Evolutionary conservation across 92 coral and sea anemone species (phyloP), one percentile per base, ranked within the genome.

Genomic region (Zoanthus gigantus): DNA sequence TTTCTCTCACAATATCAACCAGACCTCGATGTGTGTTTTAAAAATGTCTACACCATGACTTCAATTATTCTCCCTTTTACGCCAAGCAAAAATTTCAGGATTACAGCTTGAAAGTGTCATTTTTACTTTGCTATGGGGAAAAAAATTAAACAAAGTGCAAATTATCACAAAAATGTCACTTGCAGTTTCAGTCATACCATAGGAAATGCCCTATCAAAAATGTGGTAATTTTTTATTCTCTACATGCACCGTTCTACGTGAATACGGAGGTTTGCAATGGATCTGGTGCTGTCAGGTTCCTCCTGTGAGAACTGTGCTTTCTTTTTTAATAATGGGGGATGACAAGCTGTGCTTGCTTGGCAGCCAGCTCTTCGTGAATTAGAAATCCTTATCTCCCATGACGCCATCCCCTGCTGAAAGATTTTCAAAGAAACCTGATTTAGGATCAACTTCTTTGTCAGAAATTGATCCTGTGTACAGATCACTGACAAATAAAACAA

Each of bases 261-360:
- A 74, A 85, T 74, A 73, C 89, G 89, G 74, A 85, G 89, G 89
- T 85, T 74, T 54, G 89, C 89, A 85, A 74, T 75, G 46, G 61
- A 75, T 75, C 83, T 85, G 53, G 89, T 85, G 37, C 83, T 74
- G 74, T 84, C 3, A 84, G 72, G 81, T 84, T 72, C 88, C 81
- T 84, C 75, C 83, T 90, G 71, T 37, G 93, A 56, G 75, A 90
- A 90, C 82, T 90, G 93, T 18, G 58, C 82, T 75, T 91, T 91
- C 71, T 84, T 88, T 76, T 76, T 76, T 53, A 90, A 66, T 47
- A 86, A 82, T 66, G 88, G 93, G 23, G 93, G 93, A 86, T 86
- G 46, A 73, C n/a, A n/a, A n/a, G n/a, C n/a, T n/a, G n/a, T n/a
- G n/a, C n/a, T n/a, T n/a, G n/a, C n/a, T n/a, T n/a, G n/a, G n/a